A percentile compares a stretch with the other conserved stretches of the same genome.
phyloP scores from a whole-genome alignment of 2,113 vertebrate species.

The Copsychus sechellarum region DNA sequence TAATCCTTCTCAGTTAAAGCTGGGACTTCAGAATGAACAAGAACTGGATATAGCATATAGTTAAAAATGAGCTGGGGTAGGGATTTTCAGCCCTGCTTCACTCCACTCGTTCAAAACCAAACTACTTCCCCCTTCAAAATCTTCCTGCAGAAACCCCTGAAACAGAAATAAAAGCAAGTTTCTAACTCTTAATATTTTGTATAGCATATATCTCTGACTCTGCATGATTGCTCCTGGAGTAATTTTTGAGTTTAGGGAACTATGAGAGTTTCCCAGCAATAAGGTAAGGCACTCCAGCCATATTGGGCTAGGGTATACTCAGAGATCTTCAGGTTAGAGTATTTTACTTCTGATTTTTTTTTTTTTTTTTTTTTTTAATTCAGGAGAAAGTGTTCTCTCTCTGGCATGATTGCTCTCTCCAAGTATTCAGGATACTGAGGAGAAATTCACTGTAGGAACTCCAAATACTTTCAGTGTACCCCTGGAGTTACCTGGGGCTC shows the following conservation, averaged over 20 bases:
- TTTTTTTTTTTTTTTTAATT: background rate
- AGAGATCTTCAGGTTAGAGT: background rate
- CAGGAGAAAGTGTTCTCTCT: background rate
- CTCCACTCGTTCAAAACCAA: background rate
- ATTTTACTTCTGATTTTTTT: background rate
- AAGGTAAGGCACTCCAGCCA: background rate
- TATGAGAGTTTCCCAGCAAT: background rate
- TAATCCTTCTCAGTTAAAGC: background rate
- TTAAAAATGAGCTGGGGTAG: background rate
- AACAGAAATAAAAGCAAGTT: background rate
- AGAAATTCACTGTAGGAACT: background rate
- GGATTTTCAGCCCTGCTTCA: background rate
- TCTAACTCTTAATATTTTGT: background rate
- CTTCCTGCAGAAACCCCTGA: background rate
- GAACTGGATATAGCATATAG: background rate
- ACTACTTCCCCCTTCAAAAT: background rate
- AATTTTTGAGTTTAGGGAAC: background rate
- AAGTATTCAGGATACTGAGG: background rate
- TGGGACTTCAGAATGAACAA: background rate
- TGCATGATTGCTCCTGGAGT: background rate
- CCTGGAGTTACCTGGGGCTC: background rate
- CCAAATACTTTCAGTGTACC: background rate
- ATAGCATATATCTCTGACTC: background rate
- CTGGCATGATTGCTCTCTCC: background rate
- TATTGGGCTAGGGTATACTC: fast-evolving